Evolutionary conservation across 2,888 invertebrate genomes (phyloP), one percentile per base, ranked within the genome.

Genomic region (Acanthoscelides obtectus): DNA sequence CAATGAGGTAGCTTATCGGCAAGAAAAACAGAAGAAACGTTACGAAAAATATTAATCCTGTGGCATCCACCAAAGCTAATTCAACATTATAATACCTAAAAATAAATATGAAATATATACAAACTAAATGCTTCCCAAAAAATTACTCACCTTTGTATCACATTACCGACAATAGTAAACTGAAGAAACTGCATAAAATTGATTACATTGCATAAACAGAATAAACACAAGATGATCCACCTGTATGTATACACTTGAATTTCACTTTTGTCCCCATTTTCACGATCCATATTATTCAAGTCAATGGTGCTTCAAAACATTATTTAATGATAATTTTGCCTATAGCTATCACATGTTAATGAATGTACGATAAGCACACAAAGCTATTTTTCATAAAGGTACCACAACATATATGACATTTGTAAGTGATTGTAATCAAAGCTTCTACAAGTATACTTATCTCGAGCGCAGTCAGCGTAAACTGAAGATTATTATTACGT

Each of bases 151-250:
- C 78, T 90, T 79, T 86, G 88, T 67, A 97, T 89, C 72, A 95
- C 90, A 83, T 96, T 93, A 77, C 93, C 90, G 76, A 98, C 96
- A 82, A 97, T 97, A 82, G 94, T 93, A 88, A 95, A 95, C 86
- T 97, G 94, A 80, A 97, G 93, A 95, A 97, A 97, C 85, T 98
- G 98, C 88, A 96, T 91, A 72, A 96, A 92, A 84, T 97, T 98
- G 72, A 94, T 92, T 72, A 94, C 92, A 20, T 97, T 96, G 84
- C 94, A 94, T 67, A 94, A 84, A 25, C 94, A 92, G 86, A 97
- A 98, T 78, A 97, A 90, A 74, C 89, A 86, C 76, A 98, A 87
- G 80, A 96, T 92, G 73, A 94, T 85, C 94, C 95, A 98, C 86
- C 97, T 88, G 74, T 79, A 83, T 69, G 75, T 78, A 69, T 72